These are phyloP conservation scores for Acipenser transmontanus DNA, from an alignment of 2,797 vertebrate genomes.

Conservation along the genomic window DNA sequence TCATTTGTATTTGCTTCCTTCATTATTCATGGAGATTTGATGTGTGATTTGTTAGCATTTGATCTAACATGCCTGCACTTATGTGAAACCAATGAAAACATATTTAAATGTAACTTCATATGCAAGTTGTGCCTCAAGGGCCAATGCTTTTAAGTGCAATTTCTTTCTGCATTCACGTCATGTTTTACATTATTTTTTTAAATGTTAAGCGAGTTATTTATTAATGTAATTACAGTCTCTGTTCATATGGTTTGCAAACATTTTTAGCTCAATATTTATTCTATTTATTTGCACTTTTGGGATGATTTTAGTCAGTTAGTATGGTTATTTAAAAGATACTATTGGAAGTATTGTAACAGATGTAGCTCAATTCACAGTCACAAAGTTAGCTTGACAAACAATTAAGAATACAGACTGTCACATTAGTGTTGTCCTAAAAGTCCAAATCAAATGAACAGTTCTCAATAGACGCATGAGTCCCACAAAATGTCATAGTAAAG, in stretches of 20 bases:
- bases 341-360: too few relatives aligned
- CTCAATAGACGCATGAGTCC: too few relatives aligned
- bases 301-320: background rate
- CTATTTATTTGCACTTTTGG: background rate
- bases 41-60: constrained; percentile 6
- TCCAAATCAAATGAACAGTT: too few relatives aligned
- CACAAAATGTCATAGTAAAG: too few relatives aligned
- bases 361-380: too few relatives aligned
- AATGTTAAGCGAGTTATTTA: background rate
- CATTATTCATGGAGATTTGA: constrained; percentile 2
- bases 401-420: too few relatives aligned
- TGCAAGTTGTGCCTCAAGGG: background rate
- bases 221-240: background rate
- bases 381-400: too few relatives aligned
- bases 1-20: constrained; percentile 1
- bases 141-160: background rate
- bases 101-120: background rate
- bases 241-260: too few relatives aligned
- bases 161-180: background rate
- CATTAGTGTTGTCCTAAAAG: too few relatives aligned
- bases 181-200: background rate
- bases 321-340: background rate
- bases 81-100: constrained; percentile 3
- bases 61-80: constrained; percentile 3
- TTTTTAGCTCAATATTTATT: background rate